phyloP scores from a whole-genome alignment of 2,888 invertebrate genomes.

The Caenorhabditis afra region DNA sequence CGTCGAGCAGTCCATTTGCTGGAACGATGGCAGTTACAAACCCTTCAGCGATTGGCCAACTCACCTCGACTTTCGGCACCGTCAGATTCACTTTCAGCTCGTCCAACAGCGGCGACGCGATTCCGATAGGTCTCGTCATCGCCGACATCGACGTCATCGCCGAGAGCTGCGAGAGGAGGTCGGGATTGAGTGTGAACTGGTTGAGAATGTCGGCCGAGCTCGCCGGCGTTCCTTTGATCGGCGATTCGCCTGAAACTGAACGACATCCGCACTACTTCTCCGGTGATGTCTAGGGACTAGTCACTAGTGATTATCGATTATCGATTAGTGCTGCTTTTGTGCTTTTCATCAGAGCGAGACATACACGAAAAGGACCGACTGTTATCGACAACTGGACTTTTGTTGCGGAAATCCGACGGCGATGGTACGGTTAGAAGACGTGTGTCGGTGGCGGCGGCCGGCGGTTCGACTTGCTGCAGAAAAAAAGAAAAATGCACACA shows the following conservation, averaged over 20 bases:
- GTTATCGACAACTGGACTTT: slow-evolving; percentile 57
- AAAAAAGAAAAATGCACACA: not conserved
- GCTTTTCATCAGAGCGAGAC: too few species aligned
- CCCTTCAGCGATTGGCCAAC: too few species aligned
- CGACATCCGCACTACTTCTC: not conserved
- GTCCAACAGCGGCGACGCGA: slow-evolving; percentile 44
- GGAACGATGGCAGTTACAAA: slow-evolving; percentile 16
- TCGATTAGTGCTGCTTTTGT: too few species aligned
- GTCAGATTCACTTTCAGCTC: slow-evolving; percentile 32
- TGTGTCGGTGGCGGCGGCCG: slow-evolving; percentile 59
- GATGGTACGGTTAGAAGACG: slow-evolving; percentile 70
- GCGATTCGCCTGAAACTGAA: slow-evolving; percentile 36
- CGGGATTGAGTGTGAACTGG: slow-evolving; percentile 25
- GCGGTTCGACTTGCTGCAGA: slow-evolving; percentile 45
- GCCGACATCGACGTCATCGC: slow-evolving; percentile 21
- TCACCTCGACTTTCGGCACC: slow-evolving; percentile 50
- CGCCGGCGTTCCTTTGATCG: slow-evolving; percentile 29
- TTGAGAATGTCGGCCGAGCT: slow-evolving; percentile 28
- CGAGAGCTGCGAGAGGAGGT: slow-evolving; percentile 54
- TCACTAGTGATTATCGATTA: not conserved
- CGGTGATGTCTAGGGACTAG: too few species aligned
- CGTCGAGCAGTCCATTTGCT: slow-evolving; percentile 57
- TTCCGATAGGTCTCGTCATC: slow-evolving; percentile 42
- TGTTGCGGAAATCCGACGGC: slow-evolving; percentile 69
- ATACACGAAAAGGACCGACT: slow-evolving; percentile 55